These are phyloP conservation scores for Chondrosia reniformis DNA, from an alignment of 37 sponge, comb jelly and placozoan genomes.

Conservation along the genomic window DNA sequence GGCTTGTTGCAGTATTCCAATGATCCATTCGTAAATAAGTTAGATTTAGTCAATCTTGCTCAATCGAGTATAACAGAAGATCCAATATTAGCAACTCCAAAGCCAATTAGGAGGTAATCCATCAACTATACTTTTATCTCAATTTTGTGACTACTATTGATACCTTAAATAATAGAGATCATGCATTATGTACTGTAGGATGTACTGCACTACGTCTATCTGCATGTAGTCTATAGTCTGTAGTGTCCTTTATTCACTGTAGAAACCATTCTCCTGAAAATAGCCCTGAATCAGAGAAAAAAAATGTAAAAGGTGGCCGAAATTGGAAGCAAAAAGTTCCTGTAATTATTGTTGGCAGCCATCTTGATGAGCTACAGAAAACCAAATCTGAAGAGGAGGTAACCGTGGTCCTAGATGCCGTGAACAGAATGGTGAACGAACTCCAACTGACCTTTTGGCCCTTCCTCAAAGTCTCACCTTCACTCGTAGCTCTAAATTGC, in stretches of 20 bases:
- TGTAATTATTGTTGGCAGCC: constrained; percentile 67
- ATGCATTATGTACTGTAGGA: too few species aligned
- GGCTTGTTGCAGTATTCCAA: constrained; percentile 34
- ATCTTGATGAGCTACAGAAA: constrained; percentile 40
- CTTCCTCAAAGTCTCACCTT: constrained; percentile 49
- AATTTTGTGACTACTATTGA: too few species aligned
- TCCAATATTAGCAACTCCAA: too few species aligned
- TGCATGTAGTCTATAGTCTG: too few species aligned
- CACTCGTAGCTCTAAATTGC: constrained; percentile 52
- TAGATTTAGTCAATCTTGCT: background rate
- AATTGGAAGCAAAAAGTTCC: constrained; percentile 57
- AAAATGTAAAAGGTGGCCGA: background rate
- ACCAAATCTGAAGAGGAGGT: constrained; percentile 14
- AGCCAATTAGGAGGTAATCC: too few species aligned
- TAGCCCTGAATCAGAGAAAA: too few species aligned
- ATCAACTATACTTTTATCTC: too few species aligned
- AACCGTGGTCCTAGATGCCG: background rate
- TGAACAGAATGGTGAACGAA: constrained; percentile 42
- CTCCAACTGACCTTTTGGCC: constrained; percentile 34
- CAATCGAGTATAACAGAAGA: background rate
- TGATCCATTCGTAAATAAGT: background rate
- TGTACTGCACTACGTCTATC: too few species aligned
- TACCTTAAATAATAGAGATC: too few species aligned
- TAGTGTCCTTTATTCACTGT: too few species aligned
- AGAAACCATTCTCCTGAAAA: too few species aligned